These are phyloP conservation scores for Orbicella faveolata DNA, from an alignment of 64 coral and sea anemone species.

Conservation along the genomic window DNA sequence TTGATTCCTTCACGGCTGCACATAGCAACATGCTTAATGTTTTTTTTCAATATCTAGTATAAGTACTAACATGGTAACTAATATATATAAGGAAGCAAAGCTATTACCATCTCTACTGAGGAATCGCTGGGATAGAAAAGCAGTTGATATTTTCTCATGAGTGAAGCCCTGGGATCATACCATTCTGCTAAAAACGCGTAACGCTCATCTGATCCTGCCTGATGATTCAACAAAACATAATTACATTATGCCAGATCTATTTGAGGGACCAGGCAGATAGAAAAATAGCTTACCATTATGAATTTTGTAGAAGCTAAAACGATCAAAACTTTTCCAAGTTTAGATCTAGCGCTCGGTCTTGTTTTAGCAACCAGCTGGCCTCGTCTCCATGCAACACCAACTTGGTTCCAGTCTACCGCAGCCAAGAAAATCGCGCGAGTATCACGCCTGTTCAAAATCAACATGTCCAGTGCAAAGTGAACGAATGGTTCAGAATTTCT, in stretches of 20 bases:
- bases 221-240: conserved; percentile 7
- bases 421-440: neutral
- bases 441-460: neutral
- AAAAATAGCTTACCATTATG: conserved; percentile 16
- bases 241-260: neutral
- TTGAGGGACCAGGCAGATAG: neutral
- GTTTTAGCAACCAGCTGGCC: conserved; percentile 81
- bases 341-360: conserved; percentile 23
- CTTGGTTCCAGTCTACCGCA: conserved; percentile 42
- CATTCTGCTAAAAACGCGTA: conserved; percentile 91
- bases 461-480: neutral
- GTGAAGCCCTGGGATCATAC: conserved; percentile 83
- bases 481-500: too few species aligned
- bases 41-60: neutral
- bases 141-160: conserved; percentile 94
- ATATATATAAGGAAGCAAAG: neutral
- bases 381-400: conserved; percentile 63
- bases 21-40: too few species aligned
- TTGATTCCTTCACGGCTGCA: too few species aligned
- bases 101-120: conserved; percentile 80
- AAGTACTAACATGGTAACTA: neutral
- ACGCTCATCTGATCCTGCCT: conserved; percentile 84
- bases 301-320: neutral
- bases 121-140: conserved; percentile 81
- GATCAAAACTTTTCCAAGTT: neutral